Conservation (phyloP, 2,113 vertebrate genomes). For the Cynopterus brachyotis region DNA sequence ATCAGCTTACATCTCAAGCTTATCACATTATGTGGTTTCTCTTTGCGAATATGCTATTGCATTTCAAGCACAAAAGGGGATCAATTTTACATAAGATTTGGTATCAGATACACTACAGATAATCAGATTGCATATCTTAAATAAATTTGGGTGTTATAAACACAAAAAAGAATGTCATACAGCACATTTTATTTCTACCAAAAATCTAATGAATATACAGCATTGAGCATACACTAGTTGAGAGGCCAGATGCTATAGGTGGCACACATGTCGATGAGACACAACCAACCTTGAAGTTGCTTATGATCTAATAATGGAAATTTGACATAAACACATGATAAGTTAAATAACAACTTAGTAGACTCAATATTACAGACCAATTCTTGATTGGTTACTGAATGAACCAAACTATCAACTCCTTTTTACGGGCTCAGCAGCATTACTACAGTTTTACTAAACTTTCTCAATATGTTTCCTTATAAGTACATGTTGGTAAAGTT, state of each 20-base stretch:
- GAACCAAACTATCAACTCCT: background rate
- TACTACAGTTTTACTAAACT: background rate
- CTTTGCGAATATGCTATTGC: background rate
- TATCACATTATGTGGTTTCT: background rate
- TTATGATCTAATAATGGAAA: background rate
- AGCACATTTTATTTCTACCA: background rate
- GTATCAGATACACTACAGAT: background rate
- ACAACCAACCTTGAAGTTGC: background rate
- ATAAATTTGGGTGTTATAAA: background rate
- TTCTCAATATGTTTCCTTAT: background rate
- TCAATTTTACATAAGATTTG: background rate
- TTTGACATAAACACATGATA: background rate
- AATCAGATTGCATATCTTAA: background rate
- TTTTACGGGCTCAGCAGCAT: background rate
- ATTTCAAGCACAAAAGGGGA: background rate
- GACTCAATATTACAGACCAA: background rate
- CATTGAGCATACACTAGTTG: background rate
- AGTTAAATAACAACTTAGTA: background rate
- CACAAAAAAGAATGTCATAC: background rate
- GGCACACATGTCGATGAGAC: background rate
- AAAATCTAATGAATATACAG: background rate
- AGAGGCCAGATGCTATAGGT: background rate
- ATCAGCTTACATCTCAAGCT: conserved; percentile 8
- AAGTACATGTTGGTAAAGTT: background rate
- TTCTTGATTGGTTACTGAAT: background rate